phyloP scores from a whole-genome alignment of 2,113 vertebrate species.

The Protomyctophum bolini region DNA sequence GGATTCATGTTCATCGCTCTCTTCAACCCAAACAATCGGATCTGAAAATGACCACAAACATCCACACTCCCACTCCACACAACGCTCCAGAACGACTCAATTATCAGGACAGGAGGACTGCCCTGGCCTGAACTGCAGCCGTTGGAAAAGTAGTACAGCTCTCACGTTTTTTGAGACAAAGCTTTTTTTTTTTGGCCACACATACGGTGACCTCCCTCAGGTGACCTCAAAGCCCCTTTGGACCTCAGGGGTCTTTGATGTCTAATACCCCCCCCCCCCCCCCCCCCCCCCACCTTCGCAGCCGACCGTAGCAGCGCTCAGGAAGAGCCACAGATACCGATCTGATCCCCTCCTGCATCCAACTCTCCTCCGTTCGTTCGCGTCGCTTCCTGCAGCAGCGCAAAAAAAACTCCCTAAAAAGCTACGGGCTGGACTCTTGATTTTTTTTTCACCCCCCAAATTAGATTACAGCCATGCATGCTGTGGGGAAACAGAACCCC shows the following conservation, averaged over 20 bases:
- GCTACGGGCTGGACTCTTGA: background rate
- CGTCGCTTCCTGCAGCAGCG: background rate
- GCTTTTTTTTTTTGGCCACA: conserved; percentile 29
- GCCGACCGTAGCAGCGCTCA: conserved; percentile 33
- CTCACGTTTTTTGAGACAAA: conserved; percentile 25
- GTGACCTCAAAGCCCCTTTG: conserved; percentile 38
- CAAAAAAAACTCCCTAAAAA: background rate
- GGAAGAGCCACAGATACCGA: conserved; percentile 51
- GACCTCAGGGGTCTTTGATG: conserved; percentile 46
- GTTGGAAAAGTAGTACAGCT: background rate
- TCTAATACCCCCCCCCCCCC: conserved; percentile 25
- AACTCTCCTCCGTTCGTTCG: background rate
- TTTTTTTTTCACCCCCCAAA: background rate
- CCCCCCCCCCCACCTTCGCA: no score
- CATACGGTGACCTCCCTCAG: conserved; percentile 29
- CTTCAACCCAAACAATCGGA: no score
- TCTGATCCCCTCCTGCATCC: conserved; percentile 42
- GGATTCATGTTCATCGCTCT: no score
- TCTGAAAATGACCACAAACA: no score
- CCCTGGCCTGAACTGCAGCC: no score
- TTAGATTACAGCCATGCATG: no score
- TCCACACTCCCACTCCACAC: background rate
- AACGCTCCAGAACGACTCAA: background rate
- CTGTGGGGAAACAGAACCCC: no score
- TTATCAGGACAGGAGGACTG: conserved; percentile 13